A percentile compares a stretch with the other conserved stretches of the same genome.
Conservation (phyloP, 2,797 vertebrate genomes). For the Coregonus ussuriensis region DNA sequence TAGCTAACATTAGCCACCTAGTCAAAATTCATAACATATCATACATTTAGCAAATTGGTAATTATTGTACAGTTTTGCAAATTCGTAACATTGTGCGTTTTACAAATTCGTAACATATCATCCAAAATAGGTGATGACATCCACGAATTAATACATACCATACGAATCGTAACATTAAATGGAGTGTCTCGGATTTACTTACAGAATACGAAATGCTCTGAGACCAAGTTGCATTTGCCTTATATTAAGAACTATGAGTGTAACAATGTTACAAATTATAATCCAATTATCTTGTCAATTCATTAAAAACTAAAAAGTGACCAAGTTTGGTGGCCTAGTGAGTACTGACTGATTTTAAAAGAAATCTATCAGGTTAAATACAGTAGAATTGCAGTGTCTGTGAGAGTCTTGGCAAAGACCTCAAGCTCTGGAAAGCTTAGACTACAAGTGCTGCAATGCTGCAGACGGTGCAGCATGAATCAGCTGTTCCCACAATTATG, state of each 20-base stretch:
- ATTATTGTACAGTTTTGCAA: no score
- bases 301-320: not conserved
- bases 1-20: no score
- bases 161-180: no score
- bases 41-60: not conserved
- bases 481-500: conserved; percentile 66
- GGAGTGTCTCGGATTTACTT: no score
- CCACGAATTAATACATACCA: no score
- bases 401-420: conserved; percentile 52
- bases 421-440: conserved; percentile 15
- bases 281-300: not conserved
- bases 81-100: no score
- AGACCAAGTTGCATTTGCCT: not conserved
- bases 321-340: not conserved
- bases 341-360: not conserved
- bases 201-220: no score
- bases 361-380: not conserved
- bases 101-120: no score
- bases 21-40: not conserved
- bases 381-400: not conserved
- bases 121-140: no score
- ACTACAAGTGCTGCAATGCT: conserved; percentile 30
- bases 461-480: conserved; percentile 71
- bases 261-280: not conserved
- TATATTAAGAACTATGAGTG: not conserved